Conservation (phyloP, 1,140 invertebrate genomes). For the Drosophila pseudoobscura region DNA sequence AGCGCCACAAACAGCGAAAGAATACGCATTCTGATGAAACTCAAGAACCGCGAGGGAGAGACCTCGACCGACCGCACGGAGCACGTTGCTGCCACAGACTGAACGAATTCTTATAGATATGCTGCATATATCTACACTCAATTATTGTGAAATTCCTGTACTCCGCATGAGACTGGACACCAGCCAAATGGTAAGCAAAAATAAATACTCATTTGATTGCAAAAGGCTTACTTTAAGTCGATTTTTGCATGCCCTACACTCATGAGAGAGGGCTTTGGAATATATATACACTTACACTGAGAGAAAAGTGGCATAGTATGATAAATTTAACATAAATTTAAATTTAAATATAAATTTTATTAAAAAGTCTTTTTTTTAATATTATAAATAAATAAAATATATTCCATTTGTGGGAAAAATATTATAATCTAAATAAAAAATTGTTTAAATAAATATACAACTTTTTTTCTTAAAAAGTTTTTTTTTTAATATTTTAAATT, state of each 20-base stretch:
- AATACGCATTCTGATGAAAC: constrained; percentile 20
- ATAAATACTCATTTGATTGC: neutral
- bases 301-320: no score
- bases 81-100: constrained; percentile 3
- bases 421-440: no score
- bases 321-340: no score
- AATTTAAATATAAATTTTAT: no score
- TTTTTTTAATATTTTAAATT: no score
- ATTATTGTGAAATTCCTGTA: constrained; percentile 32
- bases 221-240: neutral
- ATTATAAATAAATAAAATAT: no score
- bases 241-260: neutral
- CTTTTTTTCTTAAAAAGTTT: no score
- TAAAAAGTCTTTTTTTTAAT: no score
- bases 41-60: neutral
- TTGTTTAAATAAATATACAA: no score
- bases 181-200: constrained; percentile 18
- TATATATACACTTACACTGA: no score
- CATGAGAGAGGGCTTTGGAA: no score
- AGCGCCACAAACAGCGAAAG: constrained; percentile 21
- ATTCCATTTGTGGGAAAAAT: no score
- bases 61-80: constrained; percentile 1
- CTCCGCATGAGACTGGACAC: constrained; percentile 15
- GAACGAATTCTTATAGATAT: constrained; percentile 8
- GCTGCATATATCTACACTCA: constrained; percentile 1